Conservation (phyloP, 92 coral and sea anemone genomes). For the Phenganax marumi region DNA sequence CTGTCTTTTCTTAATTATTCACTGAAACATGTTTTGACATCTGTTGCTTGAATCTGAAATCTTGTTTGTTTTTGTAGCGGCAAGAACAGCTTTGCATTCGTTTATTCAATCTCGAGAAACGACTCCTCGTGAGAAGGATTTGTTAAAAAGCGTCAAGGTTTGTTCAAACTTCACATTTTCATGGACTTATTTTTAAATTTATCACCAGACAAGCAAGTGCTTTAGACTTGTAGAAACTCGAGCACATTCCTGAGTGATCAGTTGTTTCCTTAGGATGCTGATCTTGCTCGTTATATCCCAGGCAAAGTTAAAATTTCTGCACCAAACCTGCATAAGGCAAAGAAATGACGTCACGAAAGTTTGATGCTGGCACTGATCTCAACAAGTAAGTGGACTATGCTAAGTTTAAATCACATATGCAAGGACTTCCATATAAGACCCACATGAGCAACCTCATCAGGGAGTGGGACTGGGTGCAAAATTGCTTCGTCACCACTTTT, state of each 20-base stretch:
- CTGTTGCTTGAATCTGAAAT: neutral
- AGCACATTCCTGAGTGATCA: neutral
- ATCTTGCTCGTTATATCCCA: conserved; percentile 84
- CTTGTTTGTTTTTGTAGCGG: conserved; percentile 58
- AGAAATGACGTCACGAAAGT: conserved; percentile 49
- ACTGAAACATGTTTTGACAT: too few relatives aligned
- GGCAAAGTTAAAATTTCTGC: conserved; percentile 98
- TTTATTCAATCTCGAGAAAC: conserved; percentile 79
- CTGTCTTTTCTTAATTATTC: too few relatives aligned
- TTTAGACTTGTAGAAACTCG: neutral
- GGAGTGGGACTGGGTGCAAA: too few relatives aligned
- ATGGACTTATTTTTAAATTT: neutral
- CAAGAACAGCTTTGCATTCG: conserved; percentile 85
- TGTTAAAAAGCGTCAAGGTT: conserved; percentile 96
- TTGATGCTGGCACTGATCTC: neutral
- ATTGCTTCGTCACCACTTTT: too few relatives aligned
- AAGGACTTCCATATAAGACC: too few relatives aligned
- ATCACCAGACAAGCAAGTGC: neutral
- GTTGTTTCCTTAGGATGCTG: conserved; percentile 69
- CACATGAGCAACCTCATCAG: too few relatives aligned
- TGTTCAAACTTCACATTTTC: neutral
- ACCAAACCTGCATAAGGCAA: conserved; percentile 82
- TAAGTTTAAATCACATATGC: too few relatives aligned
- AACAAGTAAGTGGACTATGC: too few relatives aligned
- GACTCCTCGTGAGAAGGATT: conserved; percentile 78